Percentiles rank a stretch among this genome's conserved stretches.
Evolutionary conservation across 2,113 vertebrate genomes (phyloP).

Genomic region (Caranx ignobilis): DNA sequence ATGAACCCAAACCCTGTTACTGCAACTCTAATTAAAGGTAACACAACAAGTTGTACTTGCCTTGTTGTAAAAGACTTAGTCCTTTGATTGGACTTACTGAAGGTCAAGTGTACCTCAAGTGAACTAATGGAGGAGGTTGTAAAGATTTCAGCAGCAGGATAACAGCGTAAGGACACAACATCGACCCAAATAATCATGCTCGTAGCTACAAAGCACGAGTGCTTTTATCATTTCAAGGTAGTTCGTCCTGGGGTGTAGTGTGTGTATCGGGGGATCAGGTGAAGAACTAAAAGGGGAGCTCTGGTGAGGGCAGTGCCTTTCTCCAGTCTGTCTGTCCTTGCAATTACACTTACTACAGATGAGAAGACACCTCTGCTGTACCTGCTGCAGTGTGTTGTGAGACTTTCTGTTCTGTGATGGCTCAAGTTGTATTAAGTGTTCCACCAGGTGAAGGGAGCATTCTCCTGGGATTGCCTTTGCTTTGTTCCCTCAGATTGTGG

Average conservation of each 20-base stretch:
- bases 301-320: neutral
- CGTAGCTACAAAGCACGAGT: neutral
- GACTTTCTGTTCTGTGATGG: conserved; percentile 2
- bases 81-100: neutral
- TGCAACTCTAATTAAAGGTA: no score
- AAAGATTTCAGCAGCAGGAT: neutral
- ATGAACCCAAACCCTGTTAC: no score
- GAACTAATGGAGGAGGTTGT: neutral
- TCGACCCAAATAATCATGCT: neutral
- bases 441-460: neutral
- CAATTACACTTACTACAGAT: conserved; percentile 1
- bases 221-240: neutral
- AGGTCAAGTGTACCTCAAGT: neutral
- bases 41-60: no score
- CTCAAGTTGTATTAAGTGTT: conserved; percentile 2
- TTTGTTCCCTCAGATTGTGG: neutral
- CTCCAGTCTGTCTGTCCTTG: conserved; percentile 1
- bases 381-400: neutral
- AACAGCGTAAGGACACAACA: neutral
- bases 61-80: no score
- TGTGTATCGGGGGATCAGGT: neutral
- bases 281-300: neutral
- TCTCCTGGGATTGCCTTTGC: neutral
- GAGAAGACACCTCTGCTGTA: neutral
- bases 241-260: neutral